Base-by-base conservation (phyloP, 1,140 invertebrate species). In the Calliopsis andreniformis region DNA sequence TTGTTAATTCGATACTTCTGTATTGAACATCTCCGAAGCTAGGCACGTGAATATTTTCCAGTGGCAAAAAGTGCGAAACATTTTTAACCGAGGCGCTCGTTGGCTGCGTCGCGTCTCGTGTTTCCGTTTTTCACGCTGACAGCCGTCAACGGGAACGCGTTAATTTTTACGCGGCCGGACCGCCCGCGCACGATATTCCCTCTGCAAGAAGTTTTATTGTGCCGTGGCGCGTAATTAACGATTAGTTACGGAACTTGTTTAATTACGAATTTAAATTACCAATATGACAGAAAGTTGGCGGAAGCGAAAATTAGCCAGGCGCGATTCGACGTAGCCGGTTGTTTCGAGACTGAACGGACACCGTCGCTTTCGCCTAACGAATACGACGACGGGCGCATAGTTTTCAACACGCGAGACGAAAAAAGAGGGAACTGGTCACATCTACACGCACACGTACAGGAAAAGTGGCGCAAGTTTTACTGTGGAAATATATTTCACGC, bases 261-360 rank as follows among this genome's bases (percentile, higher is more conserved):
- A 73, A 73, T 73, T 66, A 73, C 28, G 70, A 73, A 66, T 73
- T 73, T 73, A 73, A 73, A 73, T 66, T 73, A n/a, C 61, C 49
- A 66, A 73, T 66, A 73, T 66, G 49, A 66, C 39, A 73, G 70
- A 66, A 63, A 55, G 61, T 73, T 64, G 7, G 2, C 25, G 25
- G 30, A 42, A 64, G 39, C n/a, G 68, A 66, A 66, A 73, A 64
- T 56, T 66, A 66, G 55, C n/a, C 35, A 23, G 16, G 32, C 45
- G 18, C 45, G 69, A 49, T 62, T 62, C 23, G n/a, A 69, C 53
- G 68, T 30, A 45, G 39, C 32, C 25, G n/a, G 53, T n/a, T 30
- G n/a, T 56, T 14, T 12, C n/a, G 25, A 16, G 58, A 42, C 39
- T 16, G n/a, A 32, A 32, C 30, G 55, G 25, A 58, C 42, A 35